Evolutionary conservation across 2,888 invertebrate species (phyloP).

Genomic region (Odontocerum albicorne): DNA sequence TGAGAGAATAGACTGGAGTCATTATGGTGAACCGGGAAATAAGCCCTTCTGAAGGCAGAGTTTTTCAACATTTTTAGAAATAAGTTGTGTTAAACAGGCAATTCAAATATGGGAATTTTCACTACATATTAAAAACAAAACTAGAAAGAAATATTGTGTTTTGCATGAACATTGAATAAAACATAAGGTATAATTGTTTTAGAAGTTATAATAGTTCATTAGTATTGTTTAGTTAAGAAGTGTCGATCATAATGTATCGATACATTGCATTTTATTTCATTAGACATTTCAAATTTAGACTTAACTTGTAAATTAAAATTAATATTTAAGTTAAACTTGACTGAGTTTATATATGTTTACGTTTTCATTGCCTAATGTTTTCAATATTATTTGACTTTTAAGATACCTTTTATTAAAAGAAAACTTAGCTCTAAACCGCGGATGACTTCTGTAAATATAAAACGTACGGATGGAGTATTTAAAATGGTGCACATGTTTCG

Average conservation of each 20-base stretch:
- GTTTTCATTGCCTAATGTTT: conserved; percentile 18
- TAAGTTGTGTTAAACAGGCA: too few relatives aligned
- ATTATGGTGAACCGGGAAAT: too few relatives aligned
- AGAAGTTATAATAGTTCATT: too few relatives aligned
- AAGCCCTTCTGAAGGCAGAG: too few relatives aligned
- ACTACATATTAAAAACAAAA: too few relatives aligned
- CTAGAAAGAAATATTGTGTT: too few relatives aligned
- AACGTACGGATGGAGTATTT: conserved; percentile 1
- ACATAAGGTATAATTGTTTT: too few relatives aligned
- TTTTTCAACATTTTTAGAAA: too few relatives aligned
- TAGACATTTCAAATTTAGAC: conserved; percentile 6
- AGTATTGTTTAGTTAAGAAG: background rate
- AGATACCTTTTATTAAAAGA: conserved; percentile 7
- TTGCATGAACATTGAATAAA: too few relatives aligned
- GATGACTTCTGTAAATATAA: conserved; percentile 12
- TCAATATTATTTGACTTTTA: conserved; percentile 18
- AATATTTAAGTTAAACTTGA: conserved; percentile 27
- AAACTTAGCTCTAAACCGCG: conserved; percentile 9
- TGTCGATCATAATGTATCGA: background rate
- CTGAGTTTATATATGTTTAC: conserved; percentile 20
- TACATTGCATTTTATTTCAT: background rate
- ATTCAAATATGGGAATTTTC: too few relatives aligned
- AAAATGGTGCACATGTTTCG: conserved; percentile 9
- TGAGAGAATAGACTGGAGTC: too few relatives aligned
- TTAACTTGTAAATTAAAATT: conserved; percentile 17